Evolutionary conservation across 1,140 invertebrate genomes (phyloP).

Genomic region (Eubasilissa regina): DNA sequence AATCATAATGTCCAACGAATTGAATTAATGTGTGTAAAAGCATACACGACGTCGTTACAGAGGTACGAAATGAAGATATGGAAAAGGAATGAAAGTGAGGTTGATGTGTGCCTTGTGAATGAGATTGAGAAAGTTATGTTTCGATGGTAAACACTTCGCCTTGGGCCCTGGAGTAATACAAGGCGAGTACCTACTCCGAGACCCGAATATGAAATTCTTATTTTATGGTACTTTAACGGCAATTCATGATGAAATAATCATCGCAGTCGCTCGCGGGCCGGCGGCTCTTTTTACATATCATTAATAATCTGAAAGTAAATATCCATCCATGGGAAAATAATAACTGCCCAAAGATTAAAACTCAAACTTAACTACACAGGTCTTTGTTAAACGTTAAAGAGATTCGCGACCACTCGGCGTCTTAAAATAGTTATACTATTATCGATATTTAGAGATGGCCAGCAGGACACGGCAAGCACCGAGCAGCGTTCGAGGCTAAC

Average conservation of each 20-base stretch:
- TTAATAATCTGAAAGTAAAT: too few relatives aligned
- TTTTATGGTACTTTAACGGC: slow-evolving; percentile 11
- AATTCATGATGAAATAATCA: slow-evolving; percentile 25
- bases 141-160: slow-evolving; percentile 14
- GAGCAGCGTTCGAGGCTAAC: too few relatives aligned
- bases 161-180: slow-evolving; percentile 1
- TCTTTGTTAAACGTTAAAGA: too few relatives aligned
- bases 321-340: too few relatives aligned
- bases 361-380: too few relatives aligned
- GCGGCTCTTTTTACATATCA: too few relatives aligned
- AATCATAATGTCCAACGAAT: slow-evolving; percentile 17
- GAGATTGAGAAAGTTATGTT: slow-evolving; percentile 37
- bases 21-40: slow-evolving; percentile 7
- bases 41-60: background rate
- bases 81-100: slow-evolving; percentile 16
- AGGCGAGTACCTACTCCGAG: background rate
- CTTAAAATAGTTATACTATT: too few relatives aligned
- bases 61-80: slow-evolving; percentile 17
- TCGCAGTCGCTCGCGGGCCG: background rate
- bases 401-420: too few relatives aligned
- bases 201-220: slow-evolving; percentile 14
- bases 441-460: too few relatives aligned
- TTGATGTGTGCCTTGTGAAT: slow-evolving; percentile 29
- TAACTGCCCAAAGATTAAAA: too few relatives aligned
- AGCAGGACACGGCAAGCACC: too few relatives aligned